A percentile compares a stretch with the other conserved stretches of the same genome.
phyloP scores from a whole-genome alignment of 2,113 vertebrate genomes.

The Andinoacara biseriatus region DNA sequence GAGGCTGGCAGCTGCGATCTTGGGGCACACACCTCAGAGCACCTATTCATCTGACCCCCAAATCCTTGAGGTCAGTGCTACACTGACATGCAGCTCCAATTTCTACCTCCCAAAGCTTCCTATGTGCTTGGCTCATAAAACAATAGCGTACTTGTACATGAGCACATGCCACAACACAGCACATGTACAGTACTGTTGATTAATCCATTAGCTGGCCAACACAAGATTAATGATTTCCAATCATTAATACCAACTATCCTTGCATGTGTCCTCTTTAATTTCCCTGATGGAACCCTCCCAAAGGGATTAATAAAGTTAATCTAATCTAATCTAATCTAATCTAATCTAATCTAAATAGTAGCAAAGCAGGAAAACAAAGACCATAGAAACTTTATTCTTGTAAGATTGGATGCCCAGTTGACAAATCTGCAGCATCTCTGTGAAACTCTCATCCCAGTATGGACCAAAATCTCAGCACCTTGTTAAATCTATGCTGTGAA shows the following conservation, averaged over 20 bases:
- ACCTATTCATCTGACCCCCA: conserved; percentile 78
- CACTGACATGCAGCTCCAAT: conserved; percentile 70
- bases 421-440: neutral
- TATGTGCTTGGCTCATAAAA: conserved; percentile 26
- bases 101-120: conserved; percentile 61
- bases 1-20: conserved; percentile 73
- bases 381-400: neutral
- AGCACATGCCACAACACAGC: conserved; percentile 29
- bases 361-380: neutral
- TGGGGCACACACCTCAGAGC: conserved; percentile 62
- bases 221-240: neutral
- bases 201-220: neutral
- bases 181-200: conserved; percentile 27
- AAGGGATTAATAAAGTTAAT: no score
- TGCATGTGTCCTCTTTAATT: neutral
- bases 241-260: neutral
- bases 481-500: neutral
- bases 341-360: no score
- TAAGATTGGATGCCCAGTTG: neutral
- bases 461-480: neutral
- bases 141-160: conserved; percentile 37
- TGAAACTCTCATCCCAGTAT: no score
- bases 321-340: no score
- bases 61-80: conserved; percentile 66
- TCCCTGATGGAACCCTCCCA: no score